Evolutionary conservation across 2,797 vertebrate species (phyloP).

Genomic region (Chaenodraco wilsoni): DNA sequence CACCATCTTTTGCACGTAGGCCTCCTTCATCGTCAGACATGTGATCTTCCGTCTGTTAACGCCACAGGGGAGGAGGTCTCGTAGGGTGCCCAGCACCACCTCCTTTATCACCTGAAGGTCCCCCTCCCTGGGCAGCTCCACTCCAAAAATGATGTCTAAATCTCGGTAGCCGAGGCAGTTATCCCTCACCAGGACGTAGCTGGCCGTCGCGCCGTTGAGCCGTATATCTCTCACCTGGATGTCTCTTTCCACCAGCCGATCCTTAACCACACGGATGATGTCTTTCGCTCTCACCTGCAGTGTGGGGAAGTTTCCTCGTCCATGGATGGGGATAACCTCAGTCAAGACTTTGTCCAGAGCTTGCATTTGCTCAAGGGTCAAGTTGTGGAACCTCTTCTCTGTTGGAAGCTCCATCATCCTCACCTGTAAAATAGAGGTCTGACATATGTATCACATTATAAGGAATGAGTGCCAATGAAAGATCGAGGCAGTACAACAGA

Average conservation of each 20-base stretch:
- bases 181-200: slow-evolving; percentile 91
- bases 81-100: slow-evolving; percentile 92
- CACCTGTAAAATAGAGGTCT: slow-evolving; percentile 60
- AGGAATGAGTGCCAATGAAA: slow-evolving; percentile 4
- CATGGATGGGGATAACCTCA: slow-evolving; percentile 93
- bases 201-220: slow-evolving; percentile 95
- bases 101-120: slow-evolving; percentile 96
- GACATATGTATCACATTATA: slow-evolving; percentile 37
- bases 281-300: slow-evolving; percentile 94
- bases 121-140: slow-evolving; percentile 90
- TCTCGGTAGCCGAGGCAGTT: slow-evolving; percentile 93
- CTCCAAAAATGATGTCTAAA: slow-evolving; percentile 94
- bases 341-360: slow-evolving; percentile 92
- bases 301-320: slow-evolving; percentile 95
- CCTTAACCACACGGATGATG: slow-evolving; percentile 91
- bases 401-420: slow-evolving; percentile 69
- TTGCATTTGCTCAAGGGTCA: slow-evolving; percentile 92
- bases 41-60: slow-evolving; percentile 97
- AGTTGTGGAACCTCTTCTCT: slow-evolving; percentile 88
- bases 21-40: slow-evolving; percentile 93
- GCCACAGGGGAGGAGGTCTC: slow-evolving; percentile 82
- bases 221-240: slow-evolving; percentile 92
- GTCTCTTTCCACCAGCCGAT: slow-evolving; percentile 87
- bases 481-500: neutral
- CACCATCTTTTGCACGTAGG: slow-evolving; percentile 98